These are phyloP conservation scores for Periplaneta americana DNA, from an alignment of 1,140 invertebrate species.

Conservation along the genomic window DNA sequence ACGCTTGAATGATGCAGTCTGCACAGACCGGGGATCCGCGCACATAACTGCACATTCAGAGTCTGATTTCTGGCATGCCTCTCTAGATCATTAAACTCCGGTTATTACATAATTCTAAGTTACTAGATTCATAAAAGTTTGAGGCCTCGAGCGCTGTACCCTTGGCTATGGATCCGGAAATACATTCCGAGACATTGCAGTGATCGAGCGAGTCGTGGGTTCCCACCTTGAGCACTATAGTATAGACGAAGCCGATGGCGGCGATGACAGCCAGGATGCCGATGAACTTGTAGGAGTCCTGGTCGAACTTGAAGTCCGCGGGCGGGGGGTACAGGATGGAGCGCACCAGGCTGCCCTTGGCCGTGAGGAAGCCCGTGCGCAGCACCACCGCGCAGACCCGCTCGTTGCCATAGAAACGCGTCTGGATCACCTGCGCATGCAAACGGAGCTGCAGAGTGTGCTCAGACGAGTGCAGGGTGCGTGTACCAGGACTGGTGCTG, in stretches of 20 bases:
- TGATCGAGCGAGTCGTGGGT: too few relatives aligned
- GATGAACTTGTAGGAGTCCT: slow-evolving; percentile 85
- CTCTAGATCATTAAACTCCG: too few relatives aligned
- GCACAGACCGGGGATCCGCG: too few relatives aligned
- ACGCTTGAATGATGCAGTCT: too few relatives aligned
- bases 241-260: slow-evolving; percentile 63
- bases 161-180: too few relatives aligned
- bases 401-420: slow-evolving; percentile 80
- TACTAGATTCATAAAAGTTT: too few relatives aligned
- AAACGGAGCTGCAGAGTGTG: too few relatives aligned
- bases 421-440: slow-evolving; percentile 88
- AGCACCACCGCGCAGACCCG: slow-evolving; percentile 76
- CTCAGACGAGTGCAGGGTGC: neutral
- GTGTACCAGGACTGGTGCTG: neutral
- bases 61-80: too few relatives aligned
- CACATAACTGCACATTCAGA: too few relatives aligned
- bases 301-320: slow-evolving; percentile 87
- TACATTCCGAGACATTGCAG: too few relatives aligned
- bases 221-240: slow-evolving; percentile 55
- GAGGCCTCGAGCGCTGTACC: too few relatives aligned
- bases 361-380: slow-evolving; percentile 81
- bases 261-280: slow-evolving; percentile 59
- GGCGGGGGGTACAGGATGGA: slow-evolving; percentile 90
- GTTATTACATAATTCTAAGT: too few relatives aligned
- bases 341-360: slow-evolving; percentile 84